Evolutionary conservation across 2,888 invertebrate species (phyloP), one percentile per base, ranked within the genome.

Genomic region (Sicus ferrugineus): DNA sequence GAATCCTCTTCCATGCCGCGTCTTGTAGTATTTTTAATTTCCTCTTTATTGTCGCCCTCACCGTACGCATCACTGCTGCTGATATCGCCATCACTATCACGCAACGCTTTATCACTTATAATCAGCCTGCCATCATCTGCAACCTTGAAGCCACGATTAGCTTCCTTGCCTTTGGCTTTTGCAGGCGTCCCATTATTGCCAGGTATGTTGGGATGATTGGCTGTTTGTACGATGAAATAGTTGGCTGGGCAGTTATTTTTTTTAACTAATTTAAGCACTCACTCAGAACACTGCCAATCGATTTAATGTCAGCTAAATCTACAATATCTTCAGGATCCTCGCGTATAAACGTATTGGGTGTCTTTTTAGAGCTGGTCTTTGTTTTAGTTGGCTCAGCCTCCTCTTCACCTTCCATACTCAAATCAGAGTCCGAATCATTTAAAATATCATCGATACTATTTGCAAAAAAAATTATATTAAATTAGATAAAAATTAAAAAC

Each of bases 51-150:
- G n/a, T 42, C 42, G 16, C 50, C 75, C 6, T 72, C 75, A 54
- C 72, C 74, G 34, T 71, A 73, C 16, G 74, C 74, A 38, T 75
- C 77, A 64, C 74, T 73, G 56, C 76, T 76, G 31, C 70, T 71
- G 63, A 73, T 74, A 61, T 85, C 86, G 34, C 84, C 87, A 14
- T 70, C 73, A 63, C 21, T 88, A 56, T 83, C 85, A 69, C 85
- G 85, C 34, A 82, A 54, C 0, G 85, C 85, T 70, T 85, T 86
- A 72, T 86, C 86, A 75, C 90, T 92, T 79, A 97, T 96, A 79
- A 97, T 94, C 58, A 97, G 87, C 70, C 94, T 87, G 0, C 97
- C 96, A 85, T 96, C 96, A 0, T 91, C 86, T 1, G 94, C 90
- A 0, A 90, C 92, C 83, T 92, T 93, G 82, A 96, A 95, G 1